Evolutionary conservation across 1,140 invertebrate genomes (phyloP), one percentile per base, ranked within the genome.

Genomic region (Ips typographus): DNA sequence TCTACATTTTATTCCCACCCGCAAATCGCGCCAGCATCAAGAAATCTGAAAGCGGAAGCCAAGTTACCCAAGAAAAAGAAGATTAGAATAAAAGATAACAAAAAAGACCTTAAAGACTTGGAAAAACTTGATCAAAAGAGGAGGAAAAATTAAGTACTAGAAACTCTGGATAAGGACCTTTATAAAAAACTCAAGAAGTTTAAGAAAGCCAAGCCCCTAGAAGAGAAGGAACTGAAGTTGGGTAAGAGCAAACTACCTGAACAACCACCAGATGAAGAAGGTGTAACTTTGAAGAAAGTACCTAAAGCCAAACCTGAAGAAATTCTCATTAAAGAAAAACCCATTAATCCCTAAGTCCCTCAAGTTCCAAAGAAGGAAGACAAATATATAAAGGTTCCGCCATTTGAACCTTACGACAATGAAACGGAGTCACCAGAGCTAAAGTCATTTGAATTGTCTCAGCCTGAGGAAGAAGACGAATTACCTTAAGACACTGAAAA

Each of bases 1-100:
- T 76, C 64, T 84, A 83, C 22, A 78, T 79, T 58, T 83, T 85
- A 70, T 90, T 87, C 82, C 88, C 88, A 7, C 83, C 88, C 44
- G 8, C 65, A 40, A 62, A 67, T 39, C 76, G 81, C 55, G 83
- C 90, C 79, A 84, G 84, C 75, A 89, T 91, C 89, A 0, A 81
- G 89, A 78, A 91, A 90, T 79, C 80, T 88, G 2, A 84, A 88
- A 80, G 89, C 91, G 80, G 89, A 89, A 3, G 79, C 85, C 70
- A 85, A 89, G 78, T 74, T 82, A 44, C 85, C 87, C 63, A 89
- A 87, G 73, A 83, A 81, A 67, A 77, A 81, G 61, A 72, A 70
- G 49, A 73, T 76, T 38, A 78, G 75, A 66, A 52, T 78, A 5
- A 79, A 77, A 72, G 88, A 89, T 76, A 79, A 92, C 49, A 85